phyloP scores from a whole-genome alignment of 2,797 vertebrate species.

The Diplodus sargus region DNA sequence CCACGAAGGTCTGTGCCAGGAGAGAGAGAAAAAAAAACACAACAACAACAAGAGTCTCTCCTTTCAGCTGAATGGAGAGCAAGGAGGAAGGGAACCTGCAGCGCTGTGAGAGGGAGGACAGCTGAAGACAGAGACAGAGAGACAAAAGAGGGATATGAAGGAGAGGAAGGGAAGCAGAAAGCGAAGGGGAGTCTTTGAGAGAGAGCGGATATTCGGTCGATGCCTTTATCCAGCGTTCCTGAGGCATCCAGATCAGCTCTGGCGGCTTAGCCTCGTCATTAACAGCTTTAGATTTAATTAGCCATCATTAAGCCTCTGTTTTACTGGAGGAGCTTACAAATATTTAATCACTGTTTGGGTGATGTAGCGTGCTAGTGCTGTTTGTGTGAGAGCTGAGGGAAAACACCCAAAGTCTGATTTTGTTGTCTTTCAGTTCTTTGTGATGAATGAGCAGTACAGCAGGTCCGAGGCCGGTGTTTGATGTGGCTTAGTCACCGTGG shows the following conservation, averaged over 20 bases:
- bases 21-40: slow-evolving; percentile 18
- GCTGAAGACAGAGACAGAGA: slow-evolving; percentile 8
- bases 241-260: slow-evolving; percentile 66
- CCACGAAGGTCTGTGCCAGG: slow-evolving; percentile 55
- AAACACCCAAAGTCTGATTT: background rate
- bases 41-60: slow-evolving; percentile 36
- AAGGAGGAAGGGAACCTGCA: slow-evolving; percentile 19
- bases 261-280: slow-evolving; percentile 78
- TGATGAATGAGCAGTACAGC: background rate
- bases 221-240: slow-evolving; percentile 66
- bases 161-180: slow-evolving; percentile 31
- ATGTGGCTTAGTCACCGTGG: background rate
- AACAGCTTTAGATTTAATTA: slow-evolving; percentile 84
- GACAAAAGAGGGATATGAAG: slow-evolving; percentile 11
- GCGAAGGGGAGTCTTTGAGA: slow-evolving; percentile 45
- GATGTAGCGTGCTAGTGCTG: slow-evolving; percentile 42
- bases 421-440: background rate
- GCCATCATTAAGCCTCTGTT: slow-evolving; percentile 77
- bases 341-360: slow-evolving; percentile 76
- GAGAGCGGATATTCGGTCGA: slow-evolving; percentile 51
- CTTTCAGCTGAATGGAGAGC: slow-evolving; percentile 35
- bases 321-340: slow-evolving; percentile 75
- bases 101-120: slow-evolving; percentile 15
- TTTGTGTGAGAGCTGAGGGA: slow-evolving; percentile 29
- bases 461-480: slow-evolving; percentile 11